phyloP scores from a whole-genome alignment of 1,140 invertebrate genomes.

The Manduca sexta region DNA sequence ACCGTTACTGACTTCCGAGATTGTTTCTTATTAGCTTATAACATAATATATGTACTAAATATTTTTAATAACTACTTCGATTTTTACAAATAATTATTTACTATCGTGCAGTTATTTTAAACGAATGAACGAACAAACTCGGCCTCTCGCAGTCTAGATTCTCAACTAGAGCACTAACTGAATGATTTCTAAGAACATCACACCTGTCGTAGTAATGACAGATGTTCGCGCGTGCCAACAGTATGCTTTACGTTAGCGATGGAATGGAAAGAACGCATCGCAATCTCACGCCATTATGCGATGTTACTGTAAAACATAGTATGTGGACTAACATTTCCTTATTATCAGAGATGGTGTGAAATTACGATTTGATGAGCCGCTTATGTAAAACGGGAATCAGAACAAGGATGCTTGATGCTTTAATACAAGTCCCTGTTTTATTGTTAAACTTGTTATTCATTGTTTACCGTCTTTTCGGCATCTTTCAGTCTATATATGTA shows the following conservation, averaged over 20 bases:
- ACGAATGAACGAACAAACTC: too few relatives aligned
- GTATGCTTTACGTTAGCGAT: constrained; percentile 1
- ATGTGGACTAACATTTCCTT: constrained; percentile 13
- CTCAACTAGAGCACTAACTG: background rate
- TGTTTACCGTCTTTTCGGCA: too few relatives aligned
- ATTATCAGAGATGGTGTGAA: constrained; percentile 17
- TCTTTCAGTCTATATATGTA: too few relatives aligned
- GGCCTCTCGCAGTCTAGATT: background rate
- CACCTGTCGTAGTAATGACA: constrained; percentile 8
- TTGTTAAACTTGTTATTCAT: too few relatives aligned
- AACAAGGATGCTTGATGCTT: too few relatives aligned
- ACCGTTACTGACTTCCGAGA: too few relatives aligned
- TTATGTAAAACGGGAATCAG: background rate
- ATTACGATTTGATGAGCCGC: constrained; percentile 14
- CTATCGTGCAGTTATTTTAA: too few relatives aligned
- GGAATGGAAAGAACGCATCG: constrained; percentile 9
- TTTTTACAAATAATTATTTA: too few relatives aligned
- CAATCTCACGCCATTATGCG: constrained; percentile 13
- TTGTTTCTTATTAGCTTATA: too few relatives aligned
- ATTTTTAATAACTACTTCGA: too few relatives aligned
- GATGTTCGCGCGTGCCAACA: constrained; percentile 6
- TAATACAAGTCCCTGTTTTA: too few relatives aligned
- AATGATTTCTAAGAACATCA: constrained; percentile 3
- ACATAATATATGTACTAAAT: too few relatives aligned
- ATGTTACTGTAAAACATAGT: constrained; percentile 13